Evolutionary conservation across 2,888 invertebrate species (phyloP).

Genomic region (Teleiodes luculella): DNA sequence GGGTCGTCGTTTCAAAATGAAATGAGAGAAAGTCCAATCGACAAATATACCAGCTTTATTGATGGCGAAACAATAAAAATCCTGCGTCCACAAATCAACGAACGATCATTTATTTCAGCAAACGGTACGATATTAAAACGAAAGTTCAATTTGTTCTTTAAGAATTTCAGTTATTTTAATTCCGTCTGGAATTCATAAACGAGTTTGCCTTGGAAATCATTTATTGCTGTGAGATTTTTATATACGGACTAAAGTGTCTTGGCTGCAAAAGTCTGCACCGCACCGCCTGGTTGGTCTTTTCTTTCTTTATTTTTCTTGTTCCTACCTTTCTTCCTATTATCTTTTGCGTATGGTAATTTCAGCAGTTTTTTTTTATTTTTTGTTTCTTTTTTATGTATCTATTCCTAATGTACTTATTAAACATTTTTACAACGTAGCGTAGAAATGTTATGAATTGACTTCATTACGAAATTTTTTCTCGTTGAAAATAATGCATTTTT

Average conservation of each 20-base stretch:
- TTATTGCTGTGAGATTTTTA: not conserved
- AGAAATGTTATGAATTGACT: too few relatives aligned
- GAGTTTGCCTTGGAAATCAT: not conserved
- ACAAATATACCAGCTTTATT: constrained; percentile 14
- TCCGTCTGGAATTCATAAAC: not conserved
- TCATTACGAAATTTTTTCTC: too few relatives aligned
- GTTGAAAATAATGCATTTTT: not conserved
- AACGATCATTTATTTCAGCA: constrained; percentile 16
- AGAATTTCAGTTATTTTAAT: constrained; percentile 4
- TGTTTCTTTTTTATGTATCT: too few relatives aligned
- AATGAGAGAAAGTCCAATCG: constrained; percentile 16
- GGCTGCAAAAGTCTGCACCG: too few relatives aligned
- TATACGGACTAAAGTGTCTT: too few relatives aligned
- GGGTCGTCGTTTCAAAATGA: constrained; percentile 1
- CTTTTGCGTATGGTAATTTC: too few relatives aligned
- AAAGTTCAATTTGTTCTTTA: constrained; percentile 5
- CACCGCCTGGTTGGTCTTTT: too few relatives aligned
- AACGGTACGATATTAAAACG: constrained; percentile 9
- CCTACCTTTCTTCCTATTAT: too few relatives aligned
- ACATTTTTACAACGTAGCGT: too few relatives aligned
- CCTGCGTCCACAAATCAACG: constrained; percentile 15
- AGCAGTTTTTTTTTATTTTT: too few relatives aligned
- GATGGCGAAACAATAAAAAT: constrained; percentile 19
- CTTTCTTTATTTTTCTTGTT: too few relatives aligned
- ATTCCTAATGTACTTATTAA: too few relatives aligned